A percentile compares a stretch with the other conserved stretches of the same genome.
Evolutionary conservation across 2,888 invertebrate species (phyloP).

Genomic region (Megamerina dolium): DNA sequence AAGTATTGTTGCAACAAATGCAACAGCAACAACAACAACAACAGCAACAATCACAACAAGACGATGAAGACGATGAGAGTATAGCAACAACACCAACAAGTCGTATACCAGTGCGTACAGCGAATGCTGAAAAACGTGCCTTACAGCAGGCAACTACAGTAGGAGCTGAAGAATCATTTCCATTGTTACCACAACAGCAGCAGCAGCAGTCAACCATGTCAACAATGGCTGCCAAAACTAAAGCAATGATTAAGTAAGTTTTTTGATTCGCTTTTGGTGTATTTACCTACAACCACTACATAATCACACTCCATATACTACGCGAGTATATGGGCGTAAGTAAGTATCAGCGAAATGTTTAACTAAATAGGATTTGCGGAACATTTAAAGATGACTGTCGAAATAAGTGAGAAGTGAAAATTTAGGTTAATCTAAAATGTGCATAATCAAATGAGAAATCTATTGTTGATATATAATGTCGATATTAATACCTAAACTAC

Average conservation of each 20-base stretch:
- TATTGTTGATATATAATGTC: too few species aligned
- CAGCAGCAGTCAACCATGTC: conserved; percentile 3
- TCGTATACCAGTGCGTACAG: conserved; percentile 48
- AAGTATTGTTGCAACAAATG: conserved; percentile 36
- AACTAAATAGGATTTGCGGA: too few species aligned
- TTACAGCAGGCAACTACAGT: conserved; percentile 24
- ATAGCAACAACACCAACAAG: conserved; percentile 26
- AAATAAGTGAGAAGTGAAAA: too few species aligned
- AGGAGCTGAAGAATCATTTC: neutral
- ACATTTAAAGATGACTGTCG: too few species aligned
- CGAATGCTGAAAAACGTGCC: conserved; percentile 45
- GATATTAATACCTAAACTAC: too few species aligned
- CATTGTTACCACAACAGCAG: too few species aligned
- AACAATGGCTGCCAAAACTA: conserved; percentile 27
- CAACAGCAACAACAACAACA: conserved; percentile 25
- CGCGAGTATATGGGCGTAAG: neutral
- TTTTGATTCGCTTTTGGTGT: neutral
- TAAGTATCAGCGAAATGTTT: too few species aligned
- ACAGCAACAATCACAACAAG: conserved; percentile 18
- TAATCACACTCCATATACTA: neutral
- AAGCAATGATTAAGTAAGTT: conserved; percentile 41
- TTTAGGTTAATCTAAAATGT: too few species aligned
- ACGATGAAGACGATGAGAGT: conserved; percentile 20
- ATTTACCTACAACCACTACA: neutral
- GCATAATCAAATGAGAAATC: too few species aligned